Base-by-base conservation (phyloP, 2,113 vertebrate genomes). In the Talpa occidentalis region DNA sequence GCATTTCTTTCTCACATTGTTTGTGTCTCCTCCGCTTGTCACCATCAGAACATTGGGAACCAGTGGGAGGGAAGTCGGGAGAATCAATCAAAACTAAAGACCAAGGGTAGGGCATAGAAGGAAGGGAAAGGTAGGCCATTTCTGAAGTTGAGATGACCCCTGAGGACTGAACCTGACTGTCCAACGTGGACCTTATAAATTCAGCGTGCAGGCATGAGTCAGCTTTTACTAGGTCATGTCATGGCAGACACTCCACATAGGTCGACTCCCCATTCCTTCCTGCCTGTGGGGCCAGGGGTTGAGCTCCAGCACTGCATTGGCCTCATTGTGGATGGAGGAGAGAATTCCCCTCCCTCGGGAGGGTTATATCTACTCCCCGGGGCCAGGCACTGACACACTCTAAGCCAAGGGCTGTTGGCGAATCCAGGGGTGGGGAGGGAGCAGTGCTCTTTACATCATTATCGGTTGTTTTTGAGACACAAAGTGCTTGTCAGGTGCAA, bases 381-480 rank as follows among this genome's bases (percentile, higher is more conserved):
- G n/a, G n/a, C n/a, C n/a, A n/a, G n/a, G n/a, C n/a, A n/a, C n/a
- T n/a, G n/a, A n/a, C n/a, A n/a, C 90, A 67, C 26, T 67, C 16
- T 10, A 35, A 26, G 83, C 77, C 47, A 15, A 14, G 4, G 5
- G 66, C 28, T 19, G 35, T 28, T 0, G 26, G 79, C 22, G 54
- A 47, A 40, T 66, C 69, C 35, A 19, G 32, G 47, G 76, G 2
- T 10, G 5, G 6, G 10, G 10, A 11, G 37, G 72, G 26, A 21
- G 37, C 15, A 1, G 22, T 6, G 49, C 3, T 9, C 0, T 2
- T 24, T 3, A 30, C 6, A 10, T 28, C 49, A 35, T 10, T 28
- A 10, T 11, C 5, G 12, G 35, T 22, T 74, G 12, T 37, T 82
- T 67, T 19, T 22, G 60, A 47, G 52, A 30, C 54, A 47, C 70